Base-by-base conservation (phyloP, 2,113 vertebrate genomes). In the Sigmodon hispidus region DNA sequence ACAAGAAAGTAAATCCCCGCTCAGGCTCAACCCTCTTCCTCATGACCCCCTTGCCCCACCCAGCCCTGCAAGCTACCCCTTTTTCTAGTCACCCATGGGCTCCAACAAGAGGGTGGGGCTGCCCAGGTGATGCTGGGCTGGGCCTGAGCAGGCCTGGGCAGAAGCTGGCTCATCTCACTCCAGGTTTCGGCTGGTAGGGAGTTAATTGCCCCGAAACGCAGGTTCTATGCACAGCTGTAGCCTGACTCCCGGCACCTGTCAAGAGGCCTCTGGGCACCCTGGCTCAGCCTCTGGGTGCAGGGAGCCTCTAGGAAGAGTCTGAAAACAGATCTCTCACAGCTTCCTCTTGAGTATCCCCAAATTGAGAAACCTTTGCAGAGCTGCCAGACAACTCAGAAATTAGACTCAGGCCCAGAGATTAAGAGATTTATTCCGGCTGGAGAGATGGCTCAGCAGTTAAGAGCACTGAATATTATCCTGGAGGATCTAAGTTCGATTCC, bases 171-270 rank as follows among this genome's bases (percentile, higher is more conserved):
- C 48, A 50, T 43, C 67, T 91, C 16, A 69, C 91, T 57, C 89
- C 48, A 3, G 57, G 75, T 88, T 92, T 89, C 50, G 26, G 76
- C 85, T 50, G 63, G 16, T 2, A 48, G 36, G 83, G 89, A 50
- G 79, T 94, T 93, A 65, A 94, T 52, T 94, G 80, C 80, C 69
- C 90, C 50, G 92, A 89, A 83, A 85, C 22, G 1, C 65, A 43
- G 85, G 50, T 3, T 48, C 75, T 5, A 0, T 0, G 0, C 40
- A 22, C 7, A 0, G 86, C 73, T 36, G 21, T 3, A n/a, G 70
- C 88, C 59, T 3, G 63, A 24, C 73, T 40, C 22, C 43, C 34
- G 36, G 96, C 52, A 63, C 90, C 92, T 94, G 80, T 11, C 67
- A 21, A 63, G 29, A 17, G 72, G 40, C 17, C 34, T 55, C 26